A percentile compares a stretch with the other conserved stretches of the same genome.
phyloP scores from a whole-genome alignment of 2,888 invertebrate species.

The Polymixis lichenea region DNA sequence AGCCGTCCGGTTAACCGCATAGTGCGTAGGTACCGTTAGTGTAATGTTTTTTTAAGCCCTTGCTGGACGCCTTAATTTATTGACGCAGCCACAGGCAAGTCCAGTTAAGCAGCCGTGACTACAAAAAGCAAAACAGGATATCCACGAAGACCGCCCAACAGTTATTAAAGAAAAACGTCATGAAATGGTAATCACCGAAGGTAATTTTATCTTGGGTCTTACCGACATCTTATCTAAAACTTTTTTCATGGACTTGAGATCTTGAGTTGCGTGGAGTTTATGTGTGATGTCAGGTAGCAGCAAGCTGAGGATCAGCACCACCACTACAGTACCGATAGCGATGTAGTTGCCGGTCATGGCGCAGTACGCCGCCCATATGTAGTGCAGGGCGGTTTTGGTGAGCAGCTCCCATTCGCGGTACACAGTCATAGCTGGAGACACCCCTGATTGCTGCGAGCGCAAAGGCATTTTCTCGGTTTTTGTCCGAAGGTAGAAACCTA shows the following conservation, averaged over 20 bases:
- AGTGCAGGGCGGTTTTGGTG: conserved; percentile 52
- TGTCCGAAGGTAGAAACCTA: conserved; percentile 42
- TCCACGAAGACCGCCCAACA: too few relatives aligned
- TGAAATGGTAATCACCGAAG: background rate
- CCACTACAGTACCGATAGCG: conserved; percentile 70
- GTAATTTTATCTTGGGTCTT: conserved; percentile 44
- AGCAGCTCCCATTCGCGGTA: conserved; percentile 40
- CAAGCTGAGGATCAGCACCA: conserved; percentile 77
- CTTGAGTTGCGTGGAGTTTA: conserved; percentile 74
- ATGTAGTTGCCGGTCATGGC: conserved; percentile 72
- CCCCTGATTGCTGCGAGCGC: background rate
- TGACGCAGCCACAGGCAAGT: too few relatives aligned
- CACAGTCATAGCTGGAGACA: background rate
- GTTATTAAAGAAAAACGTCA: background rate
- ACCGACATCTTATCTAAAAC: conserved; percentile 77
- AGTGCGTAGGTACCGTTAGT: too few relatives aligned
- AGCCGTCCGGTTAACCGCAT: too few relatives aligned
- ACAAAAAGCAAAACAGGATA: too few relatives aligned
- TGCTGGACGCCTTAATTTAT: too few relatives aligned
- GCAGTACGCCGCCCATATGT: conserved; percentile 65
- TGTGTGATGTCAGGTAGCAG: conserved; percentile 79
- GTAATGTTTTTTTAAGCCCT: too few relatives aligned
- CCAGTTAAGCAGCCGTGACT: too few relatives aligned
- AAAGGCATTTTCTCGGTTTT: conserved; percentile 11
- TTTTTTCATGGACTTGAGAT: conserved; percentile 79